Conservation (phyloP, 2,888 invertebrate genomes). For the Caprella mutica region DNA sequence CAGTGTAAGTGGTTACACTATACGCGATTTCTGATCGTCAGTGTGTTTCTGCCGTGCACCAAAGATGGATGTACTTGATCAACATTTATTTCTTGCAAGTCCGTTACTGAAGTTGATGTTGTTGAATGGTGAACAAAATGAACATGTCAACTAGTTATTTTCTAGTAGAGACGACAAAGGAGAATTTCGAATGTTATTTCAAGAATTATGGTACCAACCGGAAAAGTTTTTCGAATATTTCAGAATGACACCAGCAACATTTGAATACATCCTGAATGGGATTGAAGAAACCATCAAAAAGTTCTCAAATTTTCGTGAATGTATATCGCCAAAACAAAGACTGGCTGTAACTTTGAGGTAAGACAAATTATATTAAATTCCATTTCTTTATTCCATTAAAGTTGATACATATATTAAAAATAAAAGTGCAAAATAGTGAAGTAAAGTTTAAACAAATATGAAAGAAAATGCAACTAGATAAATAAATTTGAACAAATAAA, state of each 20-base stretch:
- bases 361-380: too few relatives aligned
- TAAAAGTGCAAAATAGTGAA: too few relatives aligned
- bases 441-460: too few relatives aligned
- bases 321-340: too few relatives aligned
- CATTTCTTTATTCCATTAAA: too few relatives aligned
- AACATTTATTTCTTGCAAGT: constrained; percentile 5
- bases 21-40: background rate
- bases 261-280: background rate
- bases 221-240: background rate
- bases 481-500: constrained; percentile 1
- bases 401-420: too few relatives aligned
- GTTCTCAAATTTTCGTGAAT: too few relatives aligned
- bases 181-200: background rate
- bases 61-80: constrained; percentile 2
- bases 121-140: constrained; percentile 1
- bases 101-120: background rate
- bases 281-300: too few relatives aligned
- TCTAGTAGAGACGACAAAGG: background rate
- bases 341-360: too few relatives aligned
- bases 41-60: background rate
- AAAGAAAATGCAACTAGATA: background rate
- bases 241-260: background rate
- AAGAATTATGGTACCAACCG: background rate
- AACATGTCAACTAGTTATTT: background rate
- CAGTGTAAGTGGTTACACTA: too few relatives aligned